Evolutionary conservation across 2,888 invertebrate genomes (phyloP), one percentile per base, ranked within the genome.

Genomic region (Alentia gelatinosa): DNA sequence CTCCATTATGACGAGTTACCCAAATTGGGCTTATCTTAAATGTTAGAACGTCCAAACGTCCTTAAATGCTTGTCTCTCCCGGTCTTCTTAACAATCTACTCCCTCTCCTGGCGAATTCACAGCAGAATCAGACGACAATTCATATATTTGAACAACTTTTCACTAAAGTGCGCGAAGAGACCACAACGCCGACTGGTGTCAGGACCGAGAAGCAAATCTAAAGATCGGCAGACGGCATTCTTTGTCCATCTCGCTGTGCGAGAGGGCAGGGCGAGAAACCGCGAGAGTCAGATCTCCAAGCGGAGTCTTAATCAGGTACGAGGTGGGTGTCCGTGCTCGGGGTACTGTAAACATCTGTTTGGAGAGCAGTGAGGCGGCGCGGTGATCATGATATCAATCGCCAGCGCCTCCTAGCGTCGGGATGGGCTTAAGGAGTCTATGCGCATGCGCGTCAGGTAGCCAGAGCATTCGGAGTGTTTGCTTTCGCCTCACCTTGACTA

Each of bases 401-500:
- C 12, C n/a, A 12, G 68, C 56, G 56, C 56, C 19, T 56, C 56
- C 23, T n/a, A n/a, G 56, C 56, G 26, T 26, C 68, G 47, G 47
- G 86, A 33, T 42, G 42, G 4, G n/a, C 50, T 86, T 26, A 86
- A 86, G 86, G 15, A 33, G 86, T n/a, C 86, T 12, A 86, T 86
- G 23, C 12, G 47, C 33, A 86, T 86, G 42, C 86, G 50, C 50
- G 33, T 86, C 86, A 86, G 86, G 86, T 86, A 86, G 86, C 19
- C 50, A 30, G 86, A 47, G 47, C 33, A 86, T 15, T 15, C 42
- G n/a, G 12, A 23, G 35, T 86, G 86, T 86, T 86, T 42, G 50
- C 33, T 42, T 47, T 47, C 47, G 30, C 47, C 47, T 50, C 86
- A 42, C 47, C 30, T 86, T 47, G 47, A 30, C 50, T 42, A 86